A percentile compares a stretch with the other conserved stretches of the same genome.
These are phyloP conservation scores for Lagria hirta DNA, from an alignment of 2,888 invertebrate genomes.

Conservation along the genomic window DNA sequence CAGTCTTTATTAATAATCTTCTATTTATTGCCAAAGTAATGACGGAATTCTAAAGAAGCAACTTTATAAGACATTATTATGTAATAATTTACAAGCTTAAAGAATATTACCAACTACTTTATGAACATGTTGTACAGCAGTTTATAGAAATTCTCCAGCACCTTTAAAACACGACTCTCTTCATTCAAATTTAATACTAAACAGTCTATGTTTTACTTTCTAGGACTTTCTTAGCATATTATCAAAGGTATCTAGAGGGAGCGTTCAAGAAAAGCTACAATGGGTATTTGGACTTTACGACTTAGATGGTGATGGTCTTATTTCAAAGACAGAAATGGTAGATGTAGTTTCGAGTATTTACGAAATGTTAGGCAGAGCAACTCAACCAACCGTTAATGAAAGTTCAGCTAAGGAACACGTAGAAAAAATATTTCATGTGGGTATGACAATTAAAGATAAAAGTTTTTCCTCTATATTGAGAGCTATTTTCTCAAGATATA, in stretches of 20 bases:
- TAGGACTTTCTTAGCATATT: slow-evolving; percentile 84
- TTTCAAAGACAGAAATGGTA: slow-evolving; percentile 81
- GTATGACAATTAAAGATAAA: slow-evolving; percentile 38
- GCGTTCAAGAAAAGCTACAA: slow-evolving; percentile 80
- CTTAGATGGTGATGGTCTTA: slow-evolving; percentile 81
- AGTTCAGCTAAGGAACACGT: slow-evolving; percentile 80
- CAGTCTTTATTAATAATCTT: too few relatives aligned
- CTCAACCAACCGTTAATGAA: slow-evolving; percentile 71
- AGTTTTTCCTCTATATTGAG: too few relatives aligned
- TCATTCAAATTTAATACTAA: slow-evolving; percentile 3
- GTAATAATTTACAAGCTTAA: too few relatives aligned
- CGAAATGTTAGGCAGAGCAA: slow-evolving; percentile 80
- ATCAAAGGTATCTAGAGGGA: slow-evolving; percentile 82
- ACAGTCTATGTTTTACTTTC: slow-evolving; percentile 26
- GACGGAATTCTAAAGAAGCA: too few relatives aligned
- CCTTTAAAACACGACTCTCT: too few relatives aligned
- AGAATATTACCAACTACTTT: too few relatives aligned
- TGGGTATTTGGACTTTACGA: slow-evolving; percentile 91
- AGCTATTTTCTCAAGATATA: too few relatives aligned
- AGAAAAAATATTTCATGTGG: slow-evolving; percentile 82
- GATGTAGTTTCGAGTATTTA: slow-evolving; percentile 83
- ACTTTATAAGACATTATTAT: too few relatives aligned
- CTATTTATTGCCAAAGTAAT: too few relatives aligned
- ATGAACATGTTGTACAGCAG: too few relatives aligned
- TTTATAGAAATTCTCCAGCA: too few relatives aligned